A percentile compares a stretch with the other conserved stretches of the same genome.
These are phyloP conservation scores for Schizaphis graminum DNA, from an alignment of 2,888 invertebrate species.

Conservation along the genomic window DNA sequence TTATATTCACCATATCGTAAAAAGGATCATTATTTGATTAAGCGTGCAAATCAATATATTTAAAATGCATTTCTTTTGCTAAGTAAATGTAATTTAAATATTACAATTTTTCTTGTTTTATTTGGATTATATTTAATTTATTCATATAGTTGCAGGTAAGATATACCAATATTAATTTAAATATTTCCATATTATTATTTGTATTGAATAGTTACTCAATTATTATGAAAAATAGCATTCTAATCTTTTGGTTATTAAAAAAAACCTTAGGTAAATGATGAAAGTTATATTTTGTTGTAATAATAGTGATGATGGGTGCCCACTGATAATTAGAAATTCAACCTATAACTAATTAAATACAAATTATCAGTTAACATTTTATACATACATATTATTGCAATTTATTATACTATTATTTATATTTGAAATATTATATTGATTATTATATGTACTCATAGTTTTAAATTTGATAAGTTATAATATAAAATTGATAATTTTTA, in stretches of 20 bases:
- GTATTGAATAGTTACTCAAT: not conserved
- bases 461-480: not conserved
- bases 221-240: not conserved
- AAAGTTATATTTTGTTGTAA: not conserved
- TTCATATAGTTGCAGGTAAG: not conserved
- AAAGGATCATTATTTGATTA: not conserved
- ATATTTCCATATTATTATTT: not conserved
- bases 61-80: not conserved
- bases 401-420: not conserved
- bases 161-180: not conserved
- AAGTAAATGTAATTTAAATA: not conserved
- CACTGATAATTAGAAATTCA: not conserved
- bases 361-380: not conserved
- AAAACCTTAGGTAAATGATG: too few species aligned
- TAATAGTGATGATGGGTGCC: not conserved
- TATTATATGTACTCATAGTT: not conserved
- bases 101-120: not conserved
- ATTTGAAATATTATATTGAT: not conserved
- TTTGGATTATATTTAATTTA: not conserved
- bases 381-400: not conserved
- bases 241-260: not conserved
- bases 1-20: not conserved
- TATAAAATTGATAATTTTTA: not conserved
- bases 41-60: not conserved
- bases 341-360: not conserved